Base-by-base conservation (phyloP, 2,888 invertebrate species). In the Eupithecia exiguata region DNA sequence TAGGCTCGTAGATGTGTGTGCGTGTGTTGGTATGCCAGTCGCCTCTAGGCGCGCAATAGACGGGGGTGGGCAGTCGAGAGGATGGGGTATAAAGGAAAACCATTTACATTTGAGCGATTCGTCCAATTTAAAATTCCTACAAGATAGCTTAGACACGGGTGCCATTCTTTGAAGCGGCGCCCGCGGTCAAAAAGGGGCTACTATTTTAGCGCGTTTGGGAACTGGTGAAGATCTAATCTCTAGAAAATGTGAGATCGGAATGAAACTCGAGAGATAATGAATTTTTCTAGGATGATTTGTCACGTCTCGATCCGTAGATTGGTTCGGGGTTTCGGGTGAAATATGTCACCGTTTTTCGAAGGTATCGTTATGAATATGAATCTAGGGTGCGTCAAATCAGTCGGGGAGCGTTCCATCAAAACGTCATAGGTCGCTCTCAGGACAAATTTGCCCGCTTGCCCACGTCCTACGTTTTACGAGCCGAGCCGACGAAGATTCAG, bases 21-120 rank as follows among this genome's bases (percentile, higher is more conserved):
- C 87, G 90, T 90, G 87, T 91, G 93, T 94, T 92, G 93, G 93
- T 92, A 94, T 93, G 93, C 92, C 87, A 91, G 91, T 92, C 93
- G 93, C 92, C 92, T 93, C 93, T 92, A 93, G 94, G 94, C 93
- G 93, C 93, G 93, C 92, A 91, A 92, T 92, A 92, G 93, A 91
- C 86, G 92, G 91, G 92, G 93, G 92, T 91, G 92, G 93, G 89
- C 91, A 89, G 92, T 91, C 90, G 84, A 89, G 92, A 92, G 93
- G 94, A 93, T 93, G 94, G 93, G 93, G 94, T 91, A 94, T 94
- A 95, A 94, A 94, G 94, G 95, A 94, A 94, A 94, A 94, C 94
- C 95, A 94, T 95, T 95, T 95, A 95, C 95, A 94, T 95, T 94
- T 95, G 95, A 94, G 95, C 95, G 94, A 94, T 95, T 94, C 94